A percentile compares a stretch with the other conserved stretches of the same genome.
Conservation (phyloP, 2,113 vertebrate genomes). For the Amazona guildingii region DNA sequence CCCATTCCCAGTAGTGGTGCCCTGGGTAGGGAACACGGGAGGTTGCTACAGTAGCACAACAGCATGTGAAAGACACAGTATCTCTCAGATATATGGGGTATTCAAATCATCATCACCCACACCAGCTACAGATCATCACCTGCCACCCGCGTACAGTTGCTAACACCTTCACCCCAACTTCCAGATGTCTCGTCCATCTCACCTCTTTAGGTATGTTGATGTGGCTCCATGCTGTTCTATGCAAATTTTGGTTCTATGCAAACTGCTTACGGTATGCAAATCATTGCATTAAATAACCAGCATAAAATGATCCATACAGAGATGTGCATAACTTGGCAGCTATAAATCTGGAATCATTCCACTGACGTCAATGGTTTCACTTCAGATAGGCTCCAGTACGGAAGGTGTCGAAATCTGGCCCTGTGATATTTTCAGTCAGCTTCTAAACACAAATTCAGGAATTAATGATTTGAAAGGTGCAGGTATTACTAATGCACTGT, state of each 20-base stretch:
- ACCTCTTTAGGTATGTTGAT: fast-evolving
- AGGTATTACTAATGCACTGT: not conserved
- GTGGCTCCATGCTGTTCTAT: not conserved
- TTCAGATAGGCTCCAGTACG: not conserved
- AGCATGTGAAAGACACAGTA: not conserved
- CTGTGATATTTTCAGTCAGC: conserved; percentile 32
- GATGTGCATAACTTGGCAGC: conserved; percentile 64
- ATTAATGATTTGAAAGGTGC: not conserved
- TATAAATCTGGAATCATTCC: conserved; percentile 58
- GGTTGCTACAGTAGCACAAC: not conserved
- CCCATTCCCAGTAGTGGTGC: not conserved
- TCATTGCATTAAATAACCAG: conserved; percentile 47
- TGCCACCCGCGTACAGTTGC: not conserved
- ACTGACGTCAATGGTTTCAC: conserved; percentile 59
- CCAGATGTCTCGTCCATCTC: not conserved
- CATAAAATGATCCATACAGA: conserved; percentile 49
- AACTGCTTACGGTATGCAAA: conserved; percentile 51
- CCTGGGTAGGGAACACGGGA: not conserved
- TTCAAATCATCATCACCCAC: not conserved
- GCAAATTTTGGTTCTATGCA: not conserved
- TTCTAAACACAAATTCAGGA: conserved; percentile 15
- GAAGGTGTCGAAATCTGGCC: conserved; percentile 47
- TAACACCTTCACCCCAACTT: not conserved
- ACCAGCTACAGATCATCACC: not conserved
- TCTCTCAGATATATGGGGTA: not conserved